These are phyloP conservation scores for Cotesia congregata DNA, from an alignment of 2,888 invertebrate species.

Conservation along the genomic window DNA sequence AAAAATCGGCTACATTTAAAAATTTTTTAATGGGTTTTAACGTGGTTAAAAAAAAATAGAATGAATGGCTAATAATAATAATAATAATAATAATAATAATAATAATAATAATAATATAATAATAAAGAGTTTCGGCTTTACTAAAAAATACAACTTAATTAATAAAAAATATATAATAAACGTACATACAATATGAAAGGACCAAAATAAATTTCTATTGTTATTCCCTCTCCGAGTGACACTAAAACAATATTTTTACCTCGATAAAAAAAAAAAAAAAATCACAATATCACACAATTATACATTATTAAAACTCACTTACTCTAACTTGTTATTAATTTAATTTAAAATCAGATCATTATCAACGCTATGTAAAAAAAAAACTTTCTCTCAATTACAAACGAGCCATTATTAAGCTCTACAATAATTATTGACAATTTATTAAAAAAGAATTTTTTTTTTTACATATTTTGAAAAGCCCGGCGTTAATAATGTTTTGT, in stretches of 20 bases:
- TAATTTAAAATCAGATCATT: neutral
- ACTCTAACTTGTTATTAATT: neutral
- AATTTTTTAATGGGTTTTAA: too few species aligned
- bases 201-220: neutral
- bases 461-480: too few species aligned
- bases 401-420: neutral
- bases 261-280: neutral
- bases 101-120: too few species aligned
- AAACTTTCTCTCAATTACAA: neutral
- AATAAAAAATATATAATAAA: neutral
- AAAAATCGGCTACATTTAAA: too few species aligned
- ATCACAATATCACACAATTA: neutral
- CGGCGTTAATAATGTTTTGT: too few species aligned
- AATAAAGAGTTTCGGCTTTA: too few species aligned
- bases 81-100: too few species aligned
- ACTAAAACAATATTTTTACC: neutral
- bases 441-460: neutral
- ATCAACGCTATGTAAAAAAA: neutral
- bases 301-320: neutral
- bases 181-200: neutral
- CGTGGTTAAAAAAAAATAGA: too few species aligned
- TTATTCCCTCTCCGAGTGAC: neutral
- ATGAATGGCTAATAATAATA: too few species aligned
- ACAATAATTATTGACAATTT: neutral
- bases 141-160: too few species aligned